These are phyloP conservation scores for Thecophora atra DNA, from an alignment of 2,888 invertebrate species.

Conservation along the genomic window DNA sequence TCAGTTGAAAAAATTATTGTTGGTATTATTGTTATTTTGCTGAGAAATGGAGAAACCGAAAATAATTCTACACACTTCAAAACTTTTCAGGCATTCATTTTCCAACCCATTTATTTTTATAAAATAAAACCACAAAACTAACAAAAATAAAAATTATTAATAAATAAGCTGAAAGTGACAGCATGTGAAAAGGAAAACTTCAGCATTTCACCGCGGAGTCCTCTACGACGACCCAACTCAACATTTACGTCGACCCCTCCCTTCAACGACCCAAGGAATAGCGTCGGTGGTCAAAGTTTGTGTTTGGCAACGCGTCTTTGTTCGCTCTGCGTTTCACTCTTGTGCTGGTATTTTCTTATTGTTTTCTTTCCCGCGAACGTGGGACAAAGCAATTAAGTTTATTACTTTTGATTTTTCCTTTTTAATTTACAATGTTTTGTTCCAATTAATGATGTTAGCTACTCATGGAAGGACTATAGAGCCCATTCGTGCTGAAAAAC, in stretches of 20 bases:
- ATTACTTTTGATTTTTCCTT: conserved; percentile 62
- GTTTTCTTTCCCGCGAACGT: neutral
- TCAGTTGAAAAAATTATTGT: too few relatives aligned
- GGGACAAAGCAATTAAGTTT: conserved; percentile 60
- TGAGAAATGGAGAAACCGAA: too few relatives aligned
- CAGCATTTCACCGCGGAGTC: neutral
- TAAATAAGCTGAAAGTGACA: neutral
- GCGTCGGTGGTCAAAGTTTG: neutral
- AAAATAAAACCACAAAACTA: conserved; percentile 34
- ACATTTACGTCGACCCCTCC: too few relatives aligned
- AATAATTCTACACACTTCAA: conserved; percentile 34
- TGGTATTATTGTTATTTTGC: too few relatives aligned
- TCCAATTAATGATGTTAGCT: neutral
- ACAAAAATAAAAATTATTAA: neutral
- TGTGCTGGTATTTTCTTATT: neutral
- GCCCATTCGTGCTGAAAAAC: neutral
- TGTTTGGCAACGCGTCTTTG: too few relatives aligned
- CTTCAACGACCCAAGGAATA: too few relatives aligned
- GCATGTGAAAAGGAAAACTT: conserved; percentile 20
- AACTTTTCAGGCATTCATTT: conserved; percentile 53
- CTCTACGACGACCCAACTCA: neutral
- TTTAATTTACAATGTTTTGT: conserved; percentile 49
- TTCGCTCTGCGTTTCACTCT: neutral
- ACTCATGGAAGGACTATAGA: neutral
- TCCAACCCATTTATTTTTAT: conserved; percentile 37